A percentile compares a stretch with the other conserved stretches of the same genome.
These are phyloP conservation scores for Danio aesculapii DNA, from an alignment of 2,797 vertebrate genomes.

Conservation along the genomic window DNA sequence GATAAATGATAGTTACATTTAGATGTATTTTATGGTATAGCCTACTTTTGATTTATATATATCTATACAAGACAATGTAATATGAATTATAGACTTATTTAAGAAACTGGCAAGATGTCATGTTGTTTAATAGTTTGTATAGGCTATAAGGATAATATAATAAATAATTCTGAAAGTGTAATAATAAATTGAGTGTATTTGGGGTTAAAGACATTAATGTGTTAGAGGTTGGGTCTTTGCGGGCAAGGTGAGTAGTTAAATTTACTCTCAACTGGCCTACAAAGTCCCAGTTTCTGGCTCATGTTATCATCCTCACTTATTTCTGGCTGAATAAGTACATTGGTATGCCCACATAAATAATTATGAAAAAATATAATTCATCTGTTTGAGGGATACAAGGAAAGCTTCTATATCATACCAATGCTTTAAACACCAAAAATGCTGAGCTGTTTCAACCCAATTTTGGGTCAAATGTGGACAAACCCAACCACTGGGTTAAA, in stretches of 20 bases:
- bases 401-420: neutral
- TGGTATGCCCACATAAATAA: neutral
- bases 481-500: no score
- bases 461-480: no score
- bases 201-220: slow-evolving; percentile 57
- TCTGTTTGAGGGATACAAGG: neutral
- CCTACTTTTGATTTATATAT: no score
- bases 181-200: neutral
- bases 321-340: neutral
- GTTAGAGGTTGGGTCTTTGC: slow-evolving; percentile 88
- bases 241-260: slow-evolving; percentile 84
- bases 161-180: neutral
- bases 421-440: no score
- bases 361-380: neutral
- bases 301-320: slow-evolving; percentile 62
- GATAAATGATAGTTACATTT: neutral
- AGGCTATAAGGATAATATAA: no score
- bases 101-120: neutral
- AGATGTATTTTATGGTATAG: neutral
- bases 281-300: slow-evolving; percentile 89
- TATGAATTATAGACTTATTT: neutral
- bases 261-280: slow-evolving; percentile 88
- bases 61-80: no score
- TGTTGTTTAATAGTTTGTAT: no score
- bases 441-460: no score